These are phyloP conservation scores for Blastomussa wellsi DNA, from an alignment of 92 coral and sea anemone species.

Conservation along the genomic window DNA sequence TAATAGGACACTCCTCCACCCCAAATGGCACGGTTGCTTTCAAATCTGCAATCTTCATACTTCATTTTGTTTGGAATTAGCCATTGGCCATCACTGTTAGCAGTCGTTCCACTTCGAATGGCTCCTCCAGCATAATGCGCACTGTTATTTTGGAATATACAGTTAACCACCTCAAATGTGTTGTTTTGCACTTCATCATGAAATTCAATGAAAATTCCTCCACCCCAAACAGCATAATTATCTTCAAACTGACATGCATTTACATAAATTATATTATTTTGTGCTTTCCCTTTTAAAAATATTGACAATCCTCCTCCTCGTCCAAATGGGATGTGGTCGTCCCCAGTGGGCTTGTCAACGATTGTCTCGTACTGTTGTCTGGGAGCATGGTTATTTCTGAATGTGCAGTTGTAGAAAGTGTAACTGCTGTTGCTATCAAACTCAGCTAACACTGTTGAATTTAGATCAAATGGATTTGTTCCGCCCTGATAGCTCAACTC, in stretches of 20 bases:
- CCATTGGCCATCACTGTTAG: not conserved
- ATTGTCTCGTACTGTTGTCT: constrained; percentile 32
- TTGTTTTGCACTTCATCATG: constrained; percentile 64
- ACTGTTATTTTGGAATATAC: constrained; percentile 54
- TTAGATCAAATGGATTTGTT: constrained; percentile 36
- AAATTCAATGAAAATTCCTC: constrained; percentile 66
- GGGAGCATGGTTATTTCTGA: constrained; percentile 65
- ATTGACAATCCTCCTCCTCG: constrained; percentile 83
- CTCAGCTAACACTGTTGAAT: constrained; percentile 17
- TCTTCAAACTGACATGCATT: constrained; percentile 57
- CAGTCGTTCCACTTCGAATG: constrained; percentile 59
- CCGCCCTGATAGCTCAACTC: constrained; percentile 65
- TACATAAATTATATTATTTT: constrained; percentile 41
- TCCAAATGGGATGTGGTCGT: constrained; percentile 72
- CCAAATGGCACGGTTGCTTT: constrained; percentile 52
- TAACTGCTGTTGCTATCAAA: constrained; percentile 48
- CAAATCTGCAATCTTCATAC: constrained; percentile 60
- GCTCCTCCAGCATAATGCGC: constrained; percentile 79
- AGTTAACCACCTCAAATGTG: constrained; percentile 38
- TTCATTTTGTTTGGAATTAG: constrained; percentile 49
- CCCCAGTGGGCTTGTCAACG: constrained; percentile 33
- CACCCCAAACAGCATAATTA: constrained; percentile 80
- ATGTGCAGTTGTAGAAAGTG: constrained; percentile 61
- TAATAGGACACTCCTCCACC: constrained; percentile 72
- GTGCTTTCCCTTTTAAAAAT: constrained; percentile 52